phyloP scores from a whole-genome alignment of 2,888 invertebrate genomes.

The Seladonia tumulorum region DNA sequence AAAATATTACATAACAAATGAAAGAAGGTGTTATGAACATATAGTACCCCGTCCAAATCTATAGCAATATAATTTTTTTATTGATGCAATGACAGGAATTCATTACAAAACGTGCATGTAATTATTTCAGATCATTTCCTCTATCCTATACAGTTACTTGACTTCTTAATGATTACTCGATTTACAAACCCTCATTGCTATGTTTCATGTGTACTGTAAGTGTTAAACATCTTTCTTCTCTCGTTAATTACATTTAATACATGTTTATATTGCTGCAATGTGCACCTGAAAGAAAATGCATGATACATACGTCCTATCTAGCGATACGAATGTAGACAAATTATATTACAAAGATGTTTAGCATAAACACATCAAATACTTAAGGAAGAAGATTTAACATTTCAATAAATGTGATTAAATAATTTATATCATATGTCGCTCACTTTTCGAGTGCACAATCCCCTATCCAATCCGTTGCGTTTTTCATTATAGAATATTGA shows the following conservation, averaged over 20 bases:
- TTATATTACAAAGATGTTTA: slow-evolving; percentile 47
- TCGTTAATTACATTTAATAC: slow-evolving; percentile 60
- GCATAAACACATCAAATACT: slow-evolving; percentile 29
- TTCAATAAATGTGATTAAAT: slow-evolving; percentile 55
- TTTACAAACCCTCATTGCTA: neutral
- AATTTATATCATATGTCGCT: slow-evolving; percentile 46
- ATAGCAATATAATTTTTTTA: slow-evolving; percentile 23
- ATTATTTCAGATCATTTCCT: neutral
- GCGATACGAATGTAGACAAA: slow-evolving; percentile 36
- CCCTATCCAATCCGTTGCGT: slow-evolving; percentile 79
- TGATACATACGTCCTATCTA: slow-evolving; percentile 47
- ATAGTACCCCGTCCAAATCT: slow-evolving; percentile 45
- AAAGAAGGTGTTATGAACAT: slow-evolving; percentile 16
- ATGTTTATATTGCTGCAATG: slow-evolving; percentile 70
- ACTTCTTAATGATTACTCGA: neutral
- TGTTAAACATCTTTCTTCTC: slow-evolving; percentile 54
- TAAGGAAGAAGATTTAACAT: slow-evolving; percentile 39
- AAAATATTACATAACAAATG: neutral
- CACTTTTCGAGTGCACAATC: slow-evolving; percentile 69
- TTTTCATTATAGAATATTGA: slow-evolving; percentile 73
- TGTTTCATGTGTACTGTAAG: slow-evolving; percentile 30
- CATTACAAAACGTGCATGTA: neutral
- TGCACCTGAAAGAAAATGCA: slow-evolving; percentile 64
- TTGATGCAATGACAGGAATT: neutral
- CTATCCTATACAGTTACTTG: neutral